These are phyloP conservation scores for Drosophila mettleri DNA, from an alignment of 2,888 invertebrate genomes.

Conservation along the genomic window DNA sequence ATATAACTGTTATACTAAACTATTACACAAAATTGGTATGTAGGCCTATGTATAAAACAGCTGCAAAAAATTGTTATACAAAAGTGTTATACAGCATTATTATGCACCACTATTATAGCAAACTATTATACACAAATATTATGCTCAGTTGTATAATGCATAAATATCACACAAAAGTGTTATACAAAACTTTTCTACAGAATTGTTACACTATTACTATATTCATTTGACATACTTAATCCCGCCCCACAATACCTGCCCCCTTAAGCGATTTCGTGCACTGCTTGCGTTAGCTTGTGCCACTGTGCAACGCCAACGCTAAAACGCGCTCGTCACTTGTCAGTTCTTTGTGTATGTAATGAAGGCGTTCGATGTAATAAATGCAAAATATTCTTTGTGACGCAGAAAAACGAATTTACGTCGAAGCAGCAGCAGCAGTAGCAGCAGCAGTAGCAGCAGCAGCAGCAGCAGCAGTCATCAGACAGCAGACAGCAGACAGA, in stretches of 20 bases:
- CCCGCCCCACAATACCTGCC: neutral
- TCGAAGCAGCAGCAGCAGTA: constrained; percentile 10
- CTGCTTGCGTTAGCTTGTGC: constrained; percentile 11
- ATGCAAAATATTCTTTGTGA: constrained; percentile 74
- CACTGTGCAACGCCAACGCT: constrained; percentile 62
- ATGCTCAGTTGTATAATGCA: neutral
- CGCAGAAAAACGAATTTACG: constrained; percentile 73
- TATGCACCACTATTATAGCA: neutral
- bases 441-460: neutral
- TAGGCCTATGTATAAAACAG: neutral
- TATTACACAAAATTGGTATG: neutral
- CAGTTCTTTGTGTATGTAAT: constrained; percentile 73
- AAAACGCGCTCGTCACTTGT: constrained; percentile 66
- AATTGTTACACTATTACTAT: neutral
- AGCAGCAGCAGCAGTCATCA: constrained; percentile 41
- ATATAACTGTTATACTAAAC: neutral
- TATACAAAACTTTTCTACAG: neutral
- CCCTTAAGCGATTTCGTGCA: neutral
- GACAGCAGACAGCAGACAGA: constrained; percentile 41
- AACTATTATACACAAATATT: neutral
- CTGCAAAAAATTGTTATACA: neutral
- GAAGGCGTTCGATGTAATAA: constrained; percentile 80
- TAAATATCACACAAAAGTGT: neutral
- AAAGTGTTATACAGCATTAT: neutral
- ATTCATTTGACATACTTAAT: neutral